These are phyloP conservation scores for Pocillopora verrucosa DNA, from an alignment of 64 coral and sea anemone species.

Conservation along the genomic window DNA sequence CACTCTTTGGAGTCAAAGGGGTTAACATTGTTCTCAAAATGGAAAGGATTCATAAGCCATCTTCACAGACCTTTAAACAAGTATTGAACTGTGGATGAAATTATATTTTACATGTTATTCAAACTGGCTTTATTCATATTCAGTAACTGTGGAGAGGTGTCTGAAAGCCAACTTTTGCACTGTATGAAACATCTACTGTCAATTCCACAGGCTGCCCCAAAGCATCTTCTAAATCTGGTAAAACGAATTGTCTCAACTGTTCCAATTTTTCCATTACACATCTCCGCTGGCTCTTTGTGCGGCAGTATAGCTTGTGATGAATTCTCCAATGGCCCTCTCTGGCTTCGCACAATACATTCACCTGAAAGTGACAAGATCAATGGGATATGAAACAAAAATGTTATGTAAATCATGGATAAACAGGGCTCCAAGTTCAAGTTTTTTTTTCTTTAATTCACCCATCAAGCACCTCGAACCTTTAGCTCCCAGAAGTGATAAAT, in stretches of 20 bases:
- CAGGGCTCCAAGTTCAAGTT: too few species aligned
- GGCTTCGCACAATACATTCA: constrained; percentile 82
- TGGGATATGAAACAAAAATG: background rate
- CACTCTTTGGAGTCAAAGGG: too few species aligned
- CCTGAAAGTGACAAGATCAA: constrained; percentile 12
- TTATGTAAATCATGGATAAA: background rate
- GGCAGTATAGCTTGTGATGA: constrained; percentile 95
- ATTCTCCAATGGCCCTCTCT: constrained; percentile 77
- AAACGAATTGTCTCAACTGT: constrained; percentile 44
- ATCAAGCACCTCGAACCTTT: too few species aligned
- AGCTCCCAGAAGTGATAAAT: too few species aligned
- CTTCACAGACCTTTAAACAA: too few species aligned
- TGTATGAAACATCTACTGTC: constrained; percentile 87
- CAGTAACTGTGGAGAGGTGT: constrained; percentile 58
- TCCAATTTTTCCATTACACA: constrained; percentile 91
- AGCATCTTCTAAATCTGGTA: constrained; percentile 66
- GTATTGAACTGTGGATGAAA: too few species aligned
- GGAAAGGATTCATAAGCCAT: too few species aligned
- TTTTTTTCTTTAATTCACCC: too few species aligned
- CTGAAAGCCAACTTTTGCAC: constrained; percentile 66
- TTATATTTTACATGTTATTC: background rate
- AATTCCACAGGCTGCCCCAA: constrained; percentile 69
- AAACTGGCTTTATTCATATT: background rate
- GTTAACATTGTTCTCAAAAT: too few species aligned
- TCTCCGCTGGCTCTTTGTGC: constrained; percentile 86